Conservation (phyloP, 2,113 vertebrate species). For the Ptychochromis oligacanthus region DNA sequence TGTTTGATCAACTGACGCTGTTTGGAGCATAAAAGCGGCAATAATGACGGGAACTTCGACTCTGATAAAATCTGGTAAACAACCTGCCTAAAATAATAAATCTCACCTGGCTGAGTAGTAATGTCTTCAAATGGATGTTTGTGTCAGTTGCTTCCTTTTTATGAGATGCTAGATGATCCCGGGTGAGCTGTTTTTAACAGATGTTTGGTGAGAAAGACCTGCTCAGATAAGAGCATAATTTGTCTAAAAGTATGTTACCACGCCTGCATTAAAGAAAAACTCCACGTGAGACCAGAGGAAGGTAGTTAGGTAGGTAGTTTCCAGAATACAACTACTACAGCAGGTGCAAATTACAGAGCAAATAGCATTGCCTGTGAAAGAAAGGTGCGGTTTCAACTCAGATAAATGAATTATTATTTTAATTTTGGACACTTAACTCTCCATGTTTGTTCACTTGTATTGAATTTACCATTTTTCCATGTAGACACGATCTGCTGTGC, state of each 20-base stretch:
- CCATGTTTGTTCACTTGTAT: background rate
- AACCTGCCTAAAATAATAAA: constrained; percentile 24
- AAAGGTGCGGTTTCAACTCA: background rate
- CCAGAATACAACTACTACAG: background rate
- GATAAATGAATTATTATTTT: rapidly evolving
- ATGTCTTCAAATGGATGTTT: constrained; percentile 55
- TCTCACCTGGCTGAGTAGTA: background rate
- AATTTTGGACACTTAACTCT: background rate
- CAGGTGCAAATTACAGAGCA: background rate
- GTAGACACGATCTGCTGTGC: background rate
- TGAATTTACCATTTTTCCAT: background rate
- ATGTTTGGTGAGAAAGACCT: background rate
- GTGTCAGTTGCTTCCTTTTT: background rate
- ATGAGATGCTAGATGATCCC: background rate
- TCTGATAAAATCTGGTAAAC: constrained; percentile 37
- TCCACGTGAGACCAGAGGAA: too few relatives aligned
- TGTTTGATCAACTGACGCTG: constrained; percentile 60
- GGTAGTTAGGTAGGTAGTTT: background rate
- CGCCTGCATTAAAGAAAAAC: too few relatives aligned
- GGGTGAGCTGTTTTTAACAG: background rate
- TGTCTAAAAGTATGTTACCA: background rate
- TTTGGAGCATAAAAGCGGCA: constrained; percentile 16
- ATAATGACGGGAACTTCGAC: constrained; percentile 62
- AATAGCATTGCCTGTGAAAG: background rate
- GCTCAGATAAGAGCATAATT: background rate